phyloP scores from a whole-genome alignment of 2,888 invertebrate genomes.

The Prosapia bicincta region DNA sequence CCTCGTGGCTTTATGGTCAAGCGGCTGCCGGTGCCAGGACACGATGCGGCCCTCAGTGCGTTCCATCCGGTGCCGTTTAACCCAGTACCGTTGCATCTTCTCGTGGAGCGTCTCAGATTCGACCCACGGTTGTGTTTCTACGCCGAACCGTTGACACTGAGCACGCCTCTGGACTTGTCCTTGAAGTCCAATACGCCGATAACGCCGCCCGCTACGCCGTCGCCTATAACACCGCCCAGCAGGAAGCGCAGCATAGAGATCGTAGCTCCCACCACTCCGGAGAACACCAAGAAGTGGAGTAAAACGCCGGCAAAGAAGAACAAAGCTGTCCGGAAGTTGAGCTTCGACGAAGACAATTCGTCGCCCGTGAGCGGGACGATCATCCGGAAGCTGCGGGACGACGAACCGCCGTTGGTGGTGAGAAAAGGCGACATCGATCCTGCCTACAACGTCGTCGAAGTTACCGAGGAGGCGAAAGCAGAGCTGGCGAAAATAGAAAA shows the following conservation, averaged over 20 bases:
- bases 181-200: slow-evolving; percentile 64
- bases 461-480: slow-evolving; percentile 92
- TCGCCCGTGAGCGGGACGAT: slow-evolving; percentile 95
- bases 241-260: slow-evolving; percentile 48
- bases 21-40: too few species aligned
- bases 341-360: slow-evolving; percentile 87
- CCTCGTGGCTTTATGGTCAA: slow-evolving; percentile 22
- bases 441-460: slow-evolving; percentile 92
- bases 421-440: slow-evolving; percentile 91
- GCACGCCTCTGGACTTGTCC: slow-evolving; percentile 66
- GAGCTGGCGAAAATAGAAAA: slow-evolving; percentile 95
- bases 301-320: slow-evolving; percentile 42
- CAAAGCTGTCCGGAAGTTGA: slow-evolving; percentile 65
- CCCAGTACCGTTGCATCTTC: slow-evolving; percentile 20
- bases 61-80: slow-evolving; percentile 25
- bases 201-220: slow-evolving; percentile 73
- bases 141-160: slow-evolving; percentile 20
- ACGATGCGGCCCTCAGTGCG: slow-evolving; percentile 22
- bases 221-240: slow-evolving; percentile 57
- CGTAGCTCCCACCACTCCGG: slow-evolving; percentile 47
- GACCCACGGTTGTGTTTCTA: slow-evolving; percentile 27
- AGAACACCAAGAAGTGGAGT: slow-evolving; percentile 46
- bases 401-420: slow-evolving; percentile 46
- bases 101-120: slow-evolving; percentile 27
- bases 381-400: slow-evolving; percentile 52